Evolutionary conservation across 2,113 vertebrate genomes (phyloP).

Genomic region (Lophochroa leadbeateri): DNA sequence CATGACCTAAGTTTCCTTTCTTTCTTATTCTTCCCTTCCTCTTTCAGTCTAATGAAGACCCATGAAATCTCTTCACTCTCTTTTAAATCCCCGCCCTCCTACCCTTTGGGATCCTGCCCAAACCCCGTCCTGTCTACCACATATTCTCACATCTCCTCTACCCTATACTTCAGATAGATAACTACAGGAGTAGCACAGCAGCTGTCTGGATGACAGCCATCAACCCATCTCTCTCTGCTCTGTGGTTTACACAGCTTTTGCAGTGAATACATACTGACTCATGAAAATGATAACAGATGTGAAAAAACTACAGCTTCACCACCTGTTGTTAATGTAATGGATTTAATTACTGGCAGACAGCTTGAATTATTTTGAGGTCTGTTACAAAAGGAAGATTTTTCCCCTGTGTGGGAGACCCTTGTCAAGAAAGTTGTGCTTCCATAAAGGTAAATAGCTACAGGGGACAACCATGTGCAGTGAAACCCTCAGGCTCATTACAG

Average conservation of each 20-base stretch:
- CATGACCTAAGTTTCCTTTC: background rate
- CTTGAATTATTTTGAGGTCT: conserved; percentile 40
- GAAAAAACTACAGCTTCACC: conserved; percentile 36
- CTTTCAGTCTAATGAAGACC: background rate
- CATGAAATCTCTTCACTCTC: background rate
- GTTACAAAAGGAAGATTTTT: background rate
- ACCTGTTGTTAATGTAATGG: conserved; percentile 40
- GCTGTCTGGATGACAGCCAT: background rate
- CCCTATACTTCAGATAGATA: background rate
- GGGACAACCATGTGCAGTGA: background rate
- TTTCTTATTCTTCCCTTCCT: background rate
- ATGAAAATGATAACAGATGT: conserved; percentile 39
- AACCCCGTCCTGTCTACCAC: background rate
- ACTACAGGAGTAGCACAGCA: background rate
- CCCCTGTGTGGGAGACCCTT: background rate
- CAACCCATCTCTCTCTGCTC: background rate
- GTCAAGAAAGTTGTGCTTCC: background rate
- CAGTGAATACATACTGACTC: background rate
- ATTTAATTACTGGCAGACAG: conserved; percentile 51
- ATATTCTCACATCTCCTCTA: background rate
- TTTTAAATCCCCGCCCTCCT: background rate
- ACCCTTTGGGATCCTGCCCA: background rate
- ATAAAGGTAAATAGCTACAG: background rate
- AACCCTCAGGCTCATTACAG: background rate
- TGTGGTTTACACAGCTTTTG: background rate